phyloP scores from a whole-genome alignment of 2,797 vertebrate species.

The Chaunax sp. region DNA sequence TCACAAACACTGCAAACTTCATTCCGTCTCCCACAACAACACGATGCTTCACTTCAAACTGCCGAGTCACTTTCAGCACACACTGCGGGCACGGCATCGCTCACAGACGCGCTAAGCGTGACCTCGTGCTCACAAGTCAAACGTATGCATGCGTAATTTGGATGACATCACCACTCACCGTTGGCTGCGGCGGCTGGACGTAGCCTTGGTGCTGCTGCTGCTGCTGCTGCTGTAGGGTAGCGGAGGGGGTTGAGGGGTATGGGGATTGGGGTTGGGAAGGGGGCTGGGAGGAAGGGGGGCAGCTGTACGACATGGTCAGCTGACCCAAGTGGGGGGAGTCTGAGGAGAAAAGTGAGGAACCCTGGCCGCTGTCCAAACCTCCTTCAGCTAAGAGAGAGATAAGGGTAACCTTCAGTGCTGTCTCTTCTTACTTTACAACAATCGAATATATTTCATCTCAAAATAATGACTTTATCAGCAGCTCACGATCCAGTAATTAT shows the following conservation, averaged over 20 bases:
- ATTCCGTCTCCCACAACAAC: constrained; percentile 32
- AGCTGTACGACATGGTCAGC: constrained; percentile 89
- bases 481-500: neutral
- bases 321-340: constrained; percentile 89
- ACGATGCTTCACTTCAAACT: constrained; percentile 46
- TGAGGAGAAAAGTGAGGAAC: constrained; percentile 90
- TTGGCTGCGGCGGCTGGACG: constrained; percentile 83
- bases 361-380: constrained; percentile 91
- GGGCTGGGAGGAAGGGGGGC: constrained; percentile 85
- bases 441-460: neutral
- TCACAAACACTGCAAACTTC: constrained; percentile 52
- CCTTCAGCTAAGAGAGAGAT: constrained; percentile 84
- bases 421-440: constrained; percentile 63
- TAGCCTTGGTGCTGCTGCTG: constrained; percentile 82
- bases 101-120: constrained; percentile 8
- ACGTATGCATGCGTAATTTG: neutral
- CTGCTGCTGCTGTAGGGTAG: constrained; percentile 76
- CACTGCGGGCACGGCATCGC: constrained; percentile 10
- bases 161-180: constrained; percentile 86
- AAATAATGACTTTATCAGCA: neutral
- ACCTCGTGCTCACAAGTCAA: neutral
- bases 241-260: constrained; percentile 77
- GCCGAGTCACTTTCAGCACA: constrained; percentile 15
- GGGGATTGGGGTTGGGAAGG: constrained; percentile 73
- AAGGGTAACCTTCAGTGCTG: constrained; percentile 73